Conservation (phyloP, 1,140 invertebrate genomes). For the Asbolus verrucosus region DNA sequence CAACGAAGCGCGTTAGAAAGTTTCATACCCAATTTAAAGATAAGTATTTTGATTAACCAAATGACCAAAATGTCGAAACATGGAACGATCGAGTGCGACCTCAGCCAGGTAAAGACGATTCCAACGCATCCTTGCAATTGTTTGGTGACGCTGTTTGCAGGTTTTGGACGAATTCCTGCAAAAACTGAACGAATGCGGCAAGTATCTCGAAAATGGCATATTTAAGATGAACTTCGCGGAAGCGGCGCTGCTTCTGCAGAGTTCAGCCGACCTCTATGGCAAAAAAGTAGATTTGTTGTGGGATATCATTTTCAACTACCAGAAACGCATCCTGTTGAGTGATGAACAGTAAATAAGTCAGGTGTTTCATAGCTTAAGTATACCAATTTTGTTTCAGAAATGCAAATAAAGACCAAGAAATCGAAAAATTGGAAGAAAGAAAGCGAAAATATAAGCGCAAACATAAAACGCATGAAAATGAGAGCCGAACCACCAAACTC, state of each 20-base stretch:
- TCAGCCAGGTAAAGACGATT: conserved; percentile 53
- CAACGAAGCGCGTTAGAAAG: conserved; percentile 17
- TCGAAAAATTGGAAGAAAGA: conserved; percentile 44
- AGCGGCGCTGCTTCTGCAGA: conserved; percentile 60
- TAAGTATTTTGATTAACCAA: conserved; percentile 10
- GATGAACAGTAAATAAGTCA: conserved; percentile 46
- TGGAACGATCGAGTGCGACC: conserved; percentile 56
- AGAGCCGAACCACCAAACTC: conserved; percentile 18
- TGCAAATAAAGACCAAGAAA: conserved; percentile 40
- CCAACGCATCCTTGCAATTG: not conserved
- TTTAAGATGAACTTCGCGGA: conserved; percentile 62
- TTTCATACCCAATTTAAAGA: conserved; percentile 16
- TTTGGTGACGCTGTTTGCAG: conserved; percentile 48
- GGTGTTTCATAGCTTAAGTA: not conserved
- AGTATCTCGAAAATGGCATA: conserved; percentile 59
- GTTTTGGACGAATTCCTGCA: conserved; percentile 56
- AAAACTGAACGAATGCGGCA: conserved; percentile 49
- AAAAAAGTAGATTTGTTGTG: conserved; percentile 63
- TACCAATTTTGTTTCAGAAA: conserved; percentile 40
- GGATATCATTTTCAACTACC: conserved; percentile 54
- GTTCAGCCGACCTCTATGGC: conserved; percentile 55
- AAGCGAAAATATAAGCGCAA: conserved; percentile 47
- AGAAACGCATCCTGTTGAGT: conserved; percentile 44
- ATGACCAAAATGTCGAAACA: conserved; percentile 52
- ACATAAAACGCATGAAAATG: conserved; percentile 17